Conservation (phyloP, 2,797 vertebrate species). For the Falco rusticolus region DNA sequence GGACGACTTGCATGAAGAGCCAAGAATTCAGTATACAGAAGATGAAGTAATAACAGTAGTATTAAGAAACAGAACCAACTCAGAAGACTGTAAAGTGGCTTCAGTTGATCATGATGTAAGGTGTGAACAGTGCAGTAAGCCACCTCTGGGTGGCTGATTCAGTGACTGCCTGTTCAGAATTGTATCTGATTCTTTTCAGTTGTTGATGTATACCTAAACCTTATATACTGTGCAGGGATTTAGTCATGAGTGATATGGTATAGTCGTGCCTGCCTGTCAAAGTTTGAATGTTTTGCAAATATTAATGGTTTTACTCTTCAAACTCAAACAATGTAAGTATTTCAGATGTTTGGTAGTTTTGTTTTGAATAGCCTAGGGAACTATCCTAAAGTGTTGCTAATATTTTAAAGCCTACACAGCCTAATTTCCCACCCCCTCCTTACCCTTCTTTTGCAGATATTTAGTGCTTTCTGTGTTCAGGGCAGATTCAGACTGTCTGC, state of each 20-base stretch:
- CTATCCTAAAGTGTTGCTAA: not conserved
- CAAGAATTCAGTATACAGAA: not conserved
- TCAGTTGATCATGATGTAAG: not conserved
- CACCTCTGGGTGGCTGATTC: not conserved
- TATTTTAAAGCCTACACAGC: not conserved
- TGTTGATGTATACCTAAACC: not conserved
- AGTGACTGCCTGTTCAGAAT: not conserved
- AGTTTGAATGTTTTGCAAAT: not conserved
- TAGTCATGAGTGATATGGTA: not conserved
- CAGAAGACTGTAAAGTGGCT: not conserved
- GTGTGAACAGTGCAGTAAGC: not conserved
- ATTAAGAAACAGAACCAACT: not conserved
- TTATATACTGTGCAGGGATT: not conserved
- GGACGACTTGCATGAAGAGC: not conserved
- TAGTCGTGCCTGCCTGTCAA: accelerated
- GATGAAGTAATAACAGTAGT: not conserved
- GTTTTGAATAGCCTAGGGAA: not conserved
- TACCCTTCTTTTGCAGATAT: not conserved
- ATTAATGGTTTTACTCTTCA: not conserved
- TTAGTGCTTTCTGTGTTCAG: not conserved
- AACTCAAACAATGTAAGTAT: not conserved
- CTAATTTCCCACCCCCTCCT: not conserved
- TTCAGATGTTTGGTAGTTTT: not conserved
- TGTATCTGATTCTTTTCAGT: not conserved
- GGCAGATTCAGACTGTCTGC: not conserved